Conservation (phyloP, 2,113 vertebrate genomes). For the Grus americana region DNA sequence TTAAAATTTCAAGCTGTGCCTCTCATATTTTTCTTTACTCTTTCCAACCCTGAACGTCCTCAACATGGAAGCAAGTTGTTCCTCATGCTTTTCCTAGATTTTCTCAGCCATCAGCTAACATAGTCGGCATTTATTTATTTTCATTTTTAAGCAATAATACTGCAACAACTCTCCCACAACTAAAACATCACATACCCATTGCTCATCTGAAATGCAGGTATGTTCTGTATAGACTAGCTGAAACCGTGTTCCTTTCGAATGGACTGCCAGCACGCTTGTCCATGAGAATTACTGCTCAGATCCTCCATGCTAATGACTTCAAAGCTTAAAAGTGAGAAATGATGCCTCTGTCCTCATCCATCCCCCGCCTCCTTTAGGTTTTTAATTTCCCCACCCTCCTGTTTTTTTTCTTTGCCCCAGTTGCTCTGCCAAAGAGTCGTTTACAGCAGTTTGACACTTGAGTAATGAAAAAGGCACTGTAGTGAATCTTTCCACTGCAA, state of each 20-base stretch:
- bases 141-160: conserved; percentile 64
- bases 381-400: conserved; percentile 38
- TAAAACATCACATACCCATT: conserved; percentile 71
- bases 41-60: conserved; percentile 44
- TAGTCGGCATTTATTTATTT: conserved; percentile 60
- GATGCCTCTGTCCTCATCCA: conserved; percentile 41
- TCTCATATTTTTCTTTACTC: conserved; percentile 42
- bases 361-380: conserved; percentile 44
- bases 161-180: conserved; percentile 54
- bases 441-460: conserved; percentile 27
- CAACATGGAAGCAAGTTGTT: conserved; percentile 41
- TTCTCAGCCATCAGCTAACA: conserved; percentile 61
- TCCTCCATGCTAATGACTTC: conserved; percentile 21
- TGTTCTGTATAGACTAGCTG: conserved; percentile 50
- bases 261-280: conserved; percentile 84
- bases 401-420: conserved; percentile 43
- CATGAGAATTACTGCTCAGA: conserved; percentile 70
- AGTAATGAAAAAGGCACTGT: conserved; percentile 9
- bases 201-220: conserved; percentile 70
- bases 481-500: conserved; percentile 1
- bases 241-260: conserved; percentile 60
- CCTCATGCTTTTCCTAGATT: conserved; percentile 55
- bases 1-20: conserved; percentile 51
- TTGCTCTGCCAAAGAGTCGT: conserved; percentile 39
- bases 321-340: conserved; percentile 48